A percentile compares a stretch with the other conserved stretches of the same genome.
Evolutionary conservation across 2,888 invertebrate genomes (phyloP).

Genomic region (Scaptomyza caliginosa): DNA sequence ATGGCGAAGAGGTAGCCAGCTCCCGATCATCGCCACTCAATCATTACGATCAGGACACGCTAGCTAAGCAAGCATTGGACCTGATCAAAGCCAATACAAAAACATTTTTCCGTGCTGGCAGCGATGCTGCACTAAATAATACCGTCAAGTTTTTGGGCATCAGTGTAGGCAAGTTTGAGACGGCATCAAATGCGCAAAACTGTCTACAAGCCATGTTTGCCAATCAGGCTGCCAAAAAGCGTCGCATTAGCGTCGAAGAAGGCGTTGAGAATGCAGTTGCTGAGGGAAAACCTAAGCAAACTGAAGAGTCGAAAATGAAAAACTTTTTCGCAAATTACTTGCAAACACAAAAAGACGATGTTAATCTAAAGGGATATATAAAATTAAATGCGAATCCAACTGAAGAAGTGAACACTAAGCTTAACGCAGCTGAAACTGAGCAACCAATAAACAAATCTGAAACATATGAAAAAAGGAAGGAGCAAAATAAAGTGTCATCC

Average conservation of each 20-base stretch:
- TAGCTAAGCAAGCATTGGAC: conserved; percentile 88
- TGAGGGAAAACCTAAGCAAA: conserved; percentile 44
- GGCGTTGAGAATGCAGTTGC: conserved; percentile 10
- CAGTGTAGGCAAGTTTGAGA: conserved; percentile 92
- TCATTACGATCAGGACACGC: conserved; percentile 88
- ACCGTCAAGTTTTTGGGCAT: conserved; percentile 89
- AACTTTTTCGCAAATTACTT: conserved; percentile 69
- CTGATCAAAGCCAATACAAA: conserved; percentile 87
- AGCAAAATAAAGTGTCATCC: not conserved
- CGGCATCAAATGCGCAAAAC: conserved; percentile 85
- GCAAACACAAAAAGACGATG: conserved; percentile 28
- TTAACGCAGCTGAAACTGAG: not conserved
- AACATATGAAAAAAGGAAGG: not conserved
- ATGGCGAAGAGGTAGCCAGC: conserved; percentile 86
- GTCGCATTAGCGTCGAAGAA: conserved; percentile 61
- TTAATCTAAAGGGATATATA: not conserved
- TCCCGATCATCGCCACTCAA: conserved; percentile 87
- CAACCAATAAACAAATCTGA: not conserved
- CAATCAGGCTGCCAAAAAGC: conserved; percentile 80
- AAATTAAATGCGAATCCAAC: not conserved
- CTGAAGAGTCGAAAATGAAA: conserved; percentile 56
- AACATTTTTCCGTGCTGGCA: conserved; percentile 79
- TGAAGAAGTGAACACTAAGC: not conserved
- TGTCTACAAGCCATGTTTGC: conserved; percentile 87
- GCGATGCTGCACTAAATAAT: conserved; percentile 83